Evolutionary conservation across 1,140 invertebrate genomes (phyloP).

Genomic region (Tribolium madens): DNA sequence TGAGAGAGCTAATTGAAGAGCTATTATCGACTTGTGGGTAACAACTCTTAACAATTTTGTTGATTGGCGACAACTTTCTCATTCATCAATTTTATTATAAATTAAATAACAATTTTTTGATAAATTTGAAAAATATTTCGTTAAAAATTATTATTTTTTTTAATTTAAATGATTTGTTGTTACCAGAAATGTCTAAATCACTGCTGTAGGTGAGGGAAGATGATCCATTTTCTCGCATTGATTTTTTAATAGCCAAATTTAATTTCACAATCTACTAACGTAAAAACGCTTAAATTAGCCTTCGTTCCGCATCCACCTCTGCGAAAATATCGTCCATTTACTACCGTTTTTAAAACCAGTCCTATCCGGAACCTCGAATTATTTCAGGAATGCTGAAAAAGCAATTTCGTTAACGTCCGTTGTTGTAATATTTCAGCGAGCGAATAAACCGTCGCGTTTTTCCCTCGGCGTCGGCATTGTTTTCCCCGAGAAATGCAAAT

Average conservation of each 20-base stretch:
- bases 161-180: too few relatives aligned
- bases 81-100: background rate
- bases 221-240: background rate
- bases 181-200: too few relatives aligned
- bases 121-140: too few relatives aligned
- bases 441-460: background rate
- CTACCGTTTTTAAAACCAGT: slow-evolving; percentile 10
- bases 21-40: too few relatives aligned
- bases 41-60: too few relatives aligned
- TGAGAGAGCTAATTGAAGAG: background rate
- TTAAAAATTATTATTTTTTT: too few relatives aligned
- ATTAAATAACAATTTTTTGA: too few relatives aligned
- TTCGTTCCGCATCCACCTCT: background rate
- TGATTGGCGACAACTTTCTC: too few relatives aligned
- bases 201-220: too few relatives aligned
- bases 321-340: background rate
- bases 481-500: slow-evolving; percentile 30
- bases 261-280: too few relatives aligned
- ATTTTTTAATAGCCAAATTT: background rate
- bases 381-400: slow-evolving; percentile 22
- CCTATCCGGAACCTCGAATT: background rate
- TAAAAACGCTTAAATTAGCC: background rate
- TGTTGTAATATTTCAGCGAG: slow-evolving; percentile 1
- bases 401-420: slow-evolving; percentile 27
- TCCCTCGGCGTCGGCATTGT: background rate